Evolutionary conservation across 1,140 invertebrate genomes (phyloP), one percentile per base, ranked within the genome.

Genomic region (Ditylenchus dipsaci): DNA sequence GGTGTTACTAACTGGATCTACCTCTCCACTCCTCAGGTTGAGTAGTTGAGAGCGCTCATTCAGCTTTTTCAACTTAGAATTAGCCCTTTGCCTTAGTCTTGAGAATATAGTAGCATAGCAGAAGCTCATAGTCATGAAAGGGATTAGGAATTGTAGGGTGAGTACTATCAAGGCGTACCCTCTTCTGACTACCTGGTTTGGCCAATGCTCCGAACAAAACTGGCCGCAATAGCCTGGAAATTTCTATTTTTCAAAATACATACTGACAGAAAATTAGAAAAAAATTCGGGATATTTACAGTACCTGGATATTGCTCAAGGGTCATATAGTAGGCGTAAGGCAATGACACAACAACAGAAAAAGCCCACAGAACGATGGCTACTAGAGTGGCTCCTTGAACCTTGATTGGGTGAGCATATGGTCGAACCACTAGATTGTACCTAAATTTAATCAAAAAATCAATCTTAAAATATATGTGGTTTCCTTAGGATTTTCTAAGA

Each of bases 271-370:
- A n/a, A n/a, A n/a, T n/a, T n/a, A n/a, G n/a, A n/a, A n/a, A n/a
- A n/a, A n/a, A n/a, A n/a, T n/a, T n/a, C n/a, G n/a, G n/a, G n/a
- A n/a, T n/a, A n/a, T n/a, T n/a, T n/a, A n/a, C n/a, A n/a, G n/a
- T n/a, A n/a, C n/a, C n/a, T 19, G 33, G 27, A 49, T 80, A 78
- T 30, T 70, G 70, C 38, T 82, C 78, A 9, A 85, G 64, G 1
- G 74, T 68, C 75, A 83, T 83, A 47, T 80, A 82, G 29, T 80
- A 65, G 21, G 78, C 78, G 66, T 84, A 78, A 0, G 84, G 84
- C n/a, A 83, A 56, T 1, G 83, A 79, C 7, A 84, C 69, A 27
- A 80, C 47, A 5, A 84, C 49, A 15, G 82, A 81, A 3, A 78
- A 45, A 0, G 74, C 64, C 84, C 84, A 84, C 8, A 83, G 67